These are phyloP conservation scores for Ahaetulla prasina DNA, from an alignment of 2,113 vertebrate genomes.

Conservation along the genomic window DNA sequence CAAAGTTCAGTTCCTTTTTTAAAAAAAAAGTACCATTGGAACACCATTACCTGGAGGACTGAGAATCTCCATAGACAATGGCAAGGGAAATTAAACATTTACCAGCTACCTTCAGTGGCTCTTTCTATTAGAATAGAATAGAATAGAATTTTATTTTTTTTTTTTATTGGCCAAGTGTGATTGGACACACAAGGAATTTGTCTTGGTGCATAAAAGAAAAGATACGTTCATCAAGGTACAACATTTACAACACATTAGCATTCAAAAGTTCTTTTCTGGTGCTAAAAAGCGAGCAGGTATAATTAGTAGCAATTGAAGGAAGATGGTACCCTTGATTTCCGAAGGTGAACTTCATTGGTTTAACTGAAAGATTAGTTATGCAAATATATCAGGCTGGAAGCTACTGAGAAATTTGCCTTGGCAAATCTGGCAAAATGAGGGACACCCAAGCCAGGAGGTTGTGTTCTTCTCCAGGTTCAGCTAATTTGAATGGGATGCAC, in stretches of 20 bases:
- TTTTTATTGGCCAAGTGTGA: too few relatives aligned
- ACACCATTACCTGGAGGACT: too few relatives aligned
- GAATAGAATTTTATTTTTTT: too few relatives aligned
- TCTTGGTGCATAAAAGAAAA: too few relatives aligned
- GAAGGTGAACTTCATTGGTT: too few relatives aligned
- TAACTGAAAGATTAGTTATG: neutral
- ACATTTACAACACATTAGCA: too few relatives aligned
- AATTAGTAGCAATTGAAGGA: conserved; percentile 16
- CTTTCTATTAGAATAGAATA: too few relatives aligned
- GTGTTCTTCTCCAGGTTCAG: neutral
- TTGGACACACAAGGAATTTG: too few relatives aligned
- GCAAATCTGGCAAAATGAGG: neutral
- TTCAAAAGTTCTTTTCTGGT: conserved; percentile 44
- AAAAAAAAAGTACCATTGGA: too few relatives aligned
- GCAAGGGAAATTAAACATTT: conserved; percentile 55
- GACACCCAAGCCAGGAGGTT: neutral
- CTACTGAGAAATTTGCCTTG: neutral
- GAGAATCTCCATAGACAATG: neutral
- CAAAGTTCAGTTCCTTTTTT: too few relatives aligned
- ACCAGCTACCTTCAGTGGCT: conserved; percentile 42
- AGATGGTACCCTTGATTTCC: neutral
- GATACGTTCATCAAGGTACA: too few relatives aligned
- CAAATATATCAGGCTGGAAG: neutral
- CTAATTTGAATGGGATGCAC: neutral
- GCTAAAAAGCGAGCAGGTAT: conserved; percentile 34